Evolutionary conservation across 2,888 invertebrate species (phyloP).

Genomic region (Spilarctia lutea): DNA sequence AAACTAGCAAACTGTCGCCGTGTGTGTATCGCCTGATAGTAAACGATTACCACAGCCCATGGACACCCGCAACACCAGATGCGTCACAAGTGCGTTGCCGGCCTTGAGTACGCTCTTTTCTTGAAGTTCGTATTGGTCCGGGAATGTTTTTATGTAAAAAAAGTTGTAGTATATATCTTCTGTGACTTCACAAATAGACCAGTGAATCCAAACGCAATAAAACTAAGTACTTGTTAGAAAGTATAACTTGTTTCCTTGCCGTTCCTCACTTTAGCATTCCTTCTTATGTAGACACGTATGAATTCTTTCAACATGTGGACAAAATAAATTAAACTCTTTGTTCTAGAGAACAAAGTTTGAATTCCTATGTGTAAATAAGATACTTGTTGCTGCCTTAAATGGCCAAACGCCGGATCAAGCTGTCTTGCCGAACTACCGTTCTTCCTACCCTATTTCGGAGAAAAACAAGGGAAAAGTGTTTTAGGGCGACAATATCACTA

Average conservation of each 20-base stretch:
- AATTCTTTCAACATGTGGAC: constrained; percentile 60
- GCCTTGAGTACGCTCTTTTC: no score
- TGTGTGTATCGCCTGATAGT: no score
- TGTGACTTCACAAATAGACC: constrained; percentile 19
- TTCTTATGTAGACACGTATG: constrained; percentile 70
- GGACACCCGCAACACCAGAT: no score
- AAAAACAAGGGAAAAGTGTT: constrained; percentile 80
- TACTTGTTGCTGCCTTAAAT: constrained; percentile 81
- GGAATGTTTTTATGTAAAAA: neutral
- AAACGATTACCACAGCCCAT: no score
- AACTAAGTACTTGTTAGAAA: constrained; percentile 62
- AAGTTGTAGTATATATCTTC: constrained; percentile 12
- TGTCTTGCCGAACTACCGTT: constrained; percentile 78
- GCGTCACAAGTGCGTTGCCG: no score
- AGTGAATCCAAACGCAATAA: constrained; percentile 41
- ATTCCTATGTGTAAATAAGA: constrained; percentile 61
- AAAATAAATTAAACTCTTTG: constrained; percentile 63
- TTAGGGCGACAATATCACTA: constrained; percentile 76
- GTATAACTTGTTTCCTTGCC: constrained; percentile 59
- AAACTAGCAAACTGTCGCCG: no score
- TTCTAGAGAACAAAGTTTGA: constrained; percentile 60
- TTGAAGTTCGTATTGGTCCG: no score
- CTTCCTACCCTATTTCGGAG: constrained; percentile 75
- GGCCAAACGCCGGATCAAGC: constrained; percentile 78
- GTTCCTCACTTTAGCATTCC: constrained; percentile 76